phyloP scores from a whole-genome alignment of 2,888 invertebrate species.

The Monoplex corrugatus region DNA sequence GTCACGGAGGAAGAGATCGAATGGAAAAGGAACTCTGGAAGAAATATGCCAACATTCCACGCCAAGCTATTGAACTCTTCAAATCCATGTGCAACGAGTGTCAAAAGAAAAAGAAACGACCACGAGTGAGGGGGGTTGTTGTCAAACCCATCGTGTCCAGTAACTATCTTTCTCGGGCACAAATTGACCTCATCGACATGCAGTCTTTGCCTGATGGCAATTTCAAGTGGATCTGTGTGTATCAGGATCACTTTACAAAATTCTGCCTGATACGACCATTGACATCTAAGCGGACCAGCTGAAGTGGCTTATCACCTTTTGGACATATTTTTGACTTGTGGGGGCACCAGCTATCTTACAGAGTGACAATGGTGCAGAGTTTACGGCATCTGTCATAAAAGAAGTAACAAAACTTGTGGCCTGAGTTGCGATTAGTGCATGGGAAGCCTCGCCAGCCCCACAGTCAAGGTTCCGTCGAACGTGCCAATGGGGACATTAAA shows the following conservation, averaged over 20 bases:
- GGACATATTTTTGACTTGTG: background rate
- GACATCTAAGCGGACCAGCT: constrained; percentile 9
- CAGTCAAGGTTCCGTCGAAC: constrained; percentile 54
- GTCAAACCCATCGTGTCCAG: background rate
- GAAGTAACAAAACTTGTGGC: constrained; percentile 56
- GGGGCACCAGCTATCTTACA: constrained; percentile 36
- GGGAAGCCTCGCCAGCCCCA: constrained; percentile 58
- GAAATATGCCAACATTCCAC: constrained; percentile 31
- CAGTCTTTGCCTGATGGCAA: constrained; percentile 23
- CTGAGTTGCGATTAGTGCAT: constrained; percentile 55
- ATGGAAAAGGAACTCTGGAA: constrained; percentile 34
- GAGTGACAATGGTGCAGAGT: constrained; percentile 55
- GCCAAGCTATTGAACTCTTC: constrained; percentile 18
- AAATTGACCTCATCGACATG: constrained; percentile 36
- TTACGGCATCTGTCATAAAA: constrained; percentile 53
- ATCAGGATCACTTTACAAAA: constrained; percentile 35
- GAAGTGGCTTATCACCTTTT: constrained; percentile 34
- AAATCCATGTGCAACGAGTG: constrained; percentile 6
- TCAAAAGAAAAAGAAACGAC: constrained; percentile 20
- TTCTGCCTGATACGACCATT: constrained; percentile 26
- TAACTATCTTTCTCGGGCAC: constrained; percentile 32
- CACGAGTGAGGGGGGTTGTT: background rate
- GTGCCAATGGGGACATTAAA: constrained; percentile 59
- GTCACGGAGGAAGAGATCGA: constrained; percentile 34
- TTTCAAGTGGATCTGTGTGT: constrained; percentile 34